Evolutionary conservation across 37 sponge, comb jelly and placozoan species (phyloP).

Genomic region (Beroe forskalii): DNA sequence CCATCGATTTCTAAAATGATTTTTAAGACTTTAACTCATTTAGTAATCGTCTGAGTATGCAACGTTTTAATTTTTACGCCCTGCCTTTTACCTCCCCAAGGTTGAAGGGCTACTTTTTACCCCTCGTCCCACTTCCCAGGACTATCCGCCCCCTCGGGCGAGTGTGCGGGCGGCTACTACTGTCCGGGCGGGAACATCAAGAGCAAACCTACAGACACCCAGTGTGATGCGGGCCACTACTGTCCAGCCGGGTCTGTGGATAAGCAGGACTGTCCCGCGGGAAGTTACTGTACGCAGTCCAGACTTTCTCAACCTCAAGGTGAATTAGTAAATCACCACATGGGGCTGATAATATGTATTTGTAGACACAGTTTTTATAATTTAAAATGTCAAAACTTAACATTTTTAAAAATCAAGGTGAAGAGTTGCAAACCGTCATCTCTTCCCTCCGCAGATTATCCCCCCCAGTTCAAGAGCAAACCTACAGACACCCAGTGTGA

Average conservation of each 20-base stretch:
- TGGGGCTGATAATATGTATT: neutral
- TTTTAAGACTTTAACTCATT: too few species aligned
- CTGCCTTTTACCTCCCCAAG: neutral
- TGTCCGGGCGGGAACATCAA: slow-evolving; percentile 53
- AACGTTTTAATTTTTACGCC: too few species aligned
- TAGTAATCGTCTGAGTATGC: too few species aligned
- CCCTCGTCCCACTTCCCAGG: neutral
- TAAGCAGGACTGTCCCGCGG: slow-evolving; percentile 43
- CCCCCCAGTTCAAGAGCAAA: neutral
- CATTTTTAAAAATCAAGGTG: too few species aligned
- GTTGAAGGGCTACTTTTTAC: neutral
- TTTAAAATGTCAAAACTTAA: too few species aligned
- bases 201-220: slow-evolving; percentile 39
- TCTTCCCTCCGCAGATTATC: too few species aligned
- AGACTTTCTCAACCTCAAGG: slow-evolving; percentile 52
- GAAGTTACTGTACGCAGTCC: slow-evolving; percentile 65
- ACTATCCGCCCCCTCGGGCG: slow-evolving; percentile 12
- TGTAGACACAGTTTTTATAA: neutral
- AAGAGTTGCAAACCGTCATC: neutral
- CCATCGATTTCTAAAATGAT: too few species aligned
- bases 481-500: slow-evolving; percentile 59
- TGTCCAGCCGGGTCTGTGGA: slow-evolving; percentile 62
- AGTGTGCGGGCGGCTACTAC: slow-evolving; percentile 61
- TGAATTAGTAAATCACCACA: neutral
- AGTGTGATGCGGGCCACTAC: slow-evolving; percentile 64